A percentile compares a stretch with the other conserved stretches of the same genome.
phyloP scores from a whole-genome alignment of 1,140 invertebrate species.

The Cotesia typhae region DNA sequence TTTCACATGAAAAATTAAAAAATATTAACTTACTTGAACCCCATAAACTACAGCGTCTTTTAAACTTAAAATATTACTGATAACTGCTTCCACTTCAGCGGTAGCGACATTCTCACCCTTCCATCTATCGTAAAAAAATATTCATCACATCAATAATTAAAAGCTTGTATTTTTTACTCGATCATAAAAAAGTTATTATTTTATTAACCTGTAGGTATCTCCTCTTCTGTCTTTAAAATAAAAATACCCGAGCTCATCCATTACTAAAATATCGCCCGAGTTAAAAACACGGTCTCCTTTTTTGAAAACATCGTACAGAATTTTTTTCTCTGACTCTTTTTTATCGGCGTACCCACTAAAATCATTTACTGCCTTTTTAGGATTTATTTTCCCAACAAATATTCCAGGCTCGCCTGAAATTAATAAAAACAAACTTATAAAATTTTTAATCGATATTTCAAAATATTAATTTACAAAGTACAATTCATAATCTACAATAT shows the following conservation, averaged over 20 bases:
- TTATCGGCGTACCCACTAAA: slow-evolving; percentile 89
- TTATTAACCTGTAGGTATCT: slow-evolving; percentile 85
- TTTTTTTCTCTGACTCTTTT: slow-evolving; percentile 91
- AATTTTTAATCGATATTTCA: too few relatives aligned
- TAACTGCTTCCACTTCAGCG: slow-evolving; percentile 92
- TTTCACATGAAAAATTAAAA: background rate
- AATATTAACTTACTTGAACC: slow-evolving; percentile 74
- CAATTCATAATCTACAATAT: background rate
- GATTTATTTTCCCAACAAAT: slow-evolving; percentile 82
- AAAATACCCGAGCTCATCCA: slow-evolving; percentile 91
- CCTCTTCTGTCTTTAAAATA: slow-evolving; percentile 96
- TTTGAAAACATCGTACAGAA: slow-evolving; percentile 84
- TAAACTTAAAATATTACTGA: slow-evolving; percentile 81
- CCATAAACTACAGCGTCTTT: slow-evolving; percentile 85
- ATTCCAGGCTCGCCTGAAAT: slow-evolving; percentile 73
- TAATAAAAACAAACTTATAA: background rate
- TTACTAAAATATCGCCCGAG: slow-evolving; percentile 90
- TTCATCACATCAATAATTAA: slow-evolving; percentile 5
- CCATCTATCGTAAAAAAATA: slow-evolving; percentile 70
- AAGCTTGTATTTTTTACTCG: background rate
- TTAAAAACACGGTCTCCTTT: slow-evolving; percentile 92
- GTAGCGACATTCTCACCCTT: slow-evolving; percentile 97
- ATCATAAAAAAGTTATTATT: slow-evolving; percentile 24
- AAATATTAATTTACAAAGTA: too few relatives aligned
- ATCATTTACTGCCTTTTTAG: slow-evolving; percentile 72